A percentile compares a stretch with the other conserved stretches of the same genome.
Conservation (phyloP, 2,888 invertebrate species). For the Polyommatus icarus region DNA sequence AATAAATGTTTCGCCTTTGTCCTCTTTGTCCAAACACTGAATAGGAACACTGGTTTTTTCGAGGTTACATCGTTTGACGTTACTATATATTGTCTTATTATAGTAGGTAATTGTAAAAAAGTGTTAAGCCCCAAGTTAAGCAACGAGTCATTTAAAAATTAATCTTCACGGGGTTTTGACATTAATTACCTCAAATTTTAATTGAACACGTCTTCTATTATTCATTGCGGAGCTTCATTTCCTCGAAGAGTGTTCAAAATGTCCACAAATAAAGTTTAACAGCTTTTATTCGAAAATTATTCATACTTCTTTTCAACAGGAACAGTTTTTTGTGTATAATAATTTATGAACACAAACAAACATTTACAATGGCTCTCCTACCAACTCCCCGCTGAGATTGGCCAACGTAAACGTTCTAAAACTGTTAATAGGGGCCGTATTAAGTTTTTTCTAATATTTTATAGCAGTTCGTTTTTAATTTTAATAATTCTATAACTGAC, state of each 20-base stretch:
- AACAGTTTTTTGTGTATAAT: conserved; percentile 26
- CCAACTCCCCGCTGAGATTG: conserved; percentile 61
- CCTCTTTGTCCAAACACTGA: conserved; percentile 17
- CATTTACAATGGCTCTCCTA: conserved; percentile 54
- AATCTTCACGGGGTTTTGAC: neutral
- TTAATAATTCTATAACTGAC: conserved; percentile 14
- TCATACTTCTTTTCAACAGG: conserved; percentile 24
- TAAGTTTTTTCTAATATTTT: conserved; percentile 37
- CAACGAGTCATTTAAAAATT: neutral
- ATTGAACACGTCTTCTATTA: conserved; percentile 12
- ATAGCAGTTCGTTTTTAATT: conserved; percentile 10
- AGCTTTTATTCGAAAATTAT: conserved; percentile 5
- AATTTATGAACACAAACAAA: conserved; percentile 65
- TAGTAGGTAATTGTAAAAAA: neutral
- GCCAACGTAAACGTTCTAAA: conserved; percentile 56
- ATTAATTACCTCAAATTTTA: conserved; percentile 20
- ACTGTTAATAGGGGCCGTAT: conserved; percentile 51
- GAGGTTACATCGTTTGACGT: neutral
- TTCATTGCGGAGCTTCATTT: conserved; percentile 2
- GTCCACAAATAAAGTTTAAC: neutral
- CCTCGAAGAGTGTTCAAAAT: conserved; percentile 11
- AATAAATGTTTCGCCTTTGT: conserved; percentile 25
- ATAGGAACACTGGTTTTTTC: conserved; percentile 9
- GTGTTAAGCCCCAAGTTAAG: neutral
- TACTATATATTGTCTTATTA: neutral